A percentile compares a stretch with the other conserved stretches of the same genome.
Conservation (phyloP, 2,888 invertebrate species). For the Sphaerophoria rueppellii region DNA sequence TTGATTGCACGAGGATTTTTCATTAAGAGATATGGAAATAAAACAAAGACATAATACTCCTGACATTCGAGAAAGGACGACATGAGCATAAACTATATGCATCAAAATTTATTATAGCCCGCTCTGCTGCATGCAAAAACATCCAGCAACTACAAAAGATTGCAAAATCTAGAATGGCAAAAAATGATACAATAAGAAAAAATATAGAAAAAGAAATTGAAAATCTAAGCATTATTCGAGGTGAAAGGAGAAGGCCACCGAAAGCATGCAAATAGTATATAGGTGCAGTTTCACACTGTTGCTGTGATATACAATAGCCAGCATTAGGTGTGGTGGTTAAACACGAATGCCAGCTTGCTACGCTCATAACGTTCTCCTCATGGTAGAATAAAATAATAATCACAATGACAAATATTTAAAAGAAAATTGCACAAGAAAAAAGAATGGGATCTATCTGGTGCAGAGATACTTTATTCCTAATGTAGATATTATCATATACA, state of each 20-base stretch:
- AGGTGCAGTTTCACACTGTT: constrained; percentile 46
- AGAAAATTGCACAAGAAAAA: constrained; percentile 32
- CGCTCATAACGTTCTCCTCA: constrained; percentile 21
- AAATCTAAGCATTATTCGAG: constrained; percentile 66
- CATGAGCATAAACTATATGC: neutral
- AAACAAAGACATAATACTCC: constrained; percentile 54
- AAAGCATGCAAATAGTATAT: constrained; percentile 6
- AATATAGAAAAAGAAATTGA: constrained; percentile 2
- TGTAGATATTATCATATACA: constrained; percentile 22
- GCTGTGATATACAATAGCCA: constrained; percentile 15
- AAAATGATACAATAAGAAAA: neutral
- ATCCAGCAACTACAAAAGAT: constrained; percentile 45
- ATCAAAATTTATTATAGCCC: constrained; percentile 1
- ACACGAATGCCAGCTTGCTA: neutral
- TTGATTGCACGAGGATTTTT: constrained; percentile 65
- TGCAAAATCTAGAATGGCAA: neutral
- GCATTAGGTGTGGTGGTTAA: constrained; percentile 13
- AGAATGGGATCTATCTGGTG: constrained; percentile 42
- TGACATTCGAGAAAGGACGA: constrained; percentile 61
- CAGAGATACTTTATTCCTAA: constrained; percentile 32
- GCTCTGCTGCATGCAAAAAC: constrained; percentile 12
- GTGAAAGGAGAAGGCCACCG: constrained; percentile 68
- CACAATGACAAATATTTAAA: constrained; percentile 70
- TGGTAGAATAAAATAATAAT: constrained; percentile 56
- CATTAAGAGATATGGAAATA: constrained; percentile 60